phyloP scores from a whole-genome alignment of 2,797 vertebrate genomes.

The Lutjanus argentimaculatus region DNA sequence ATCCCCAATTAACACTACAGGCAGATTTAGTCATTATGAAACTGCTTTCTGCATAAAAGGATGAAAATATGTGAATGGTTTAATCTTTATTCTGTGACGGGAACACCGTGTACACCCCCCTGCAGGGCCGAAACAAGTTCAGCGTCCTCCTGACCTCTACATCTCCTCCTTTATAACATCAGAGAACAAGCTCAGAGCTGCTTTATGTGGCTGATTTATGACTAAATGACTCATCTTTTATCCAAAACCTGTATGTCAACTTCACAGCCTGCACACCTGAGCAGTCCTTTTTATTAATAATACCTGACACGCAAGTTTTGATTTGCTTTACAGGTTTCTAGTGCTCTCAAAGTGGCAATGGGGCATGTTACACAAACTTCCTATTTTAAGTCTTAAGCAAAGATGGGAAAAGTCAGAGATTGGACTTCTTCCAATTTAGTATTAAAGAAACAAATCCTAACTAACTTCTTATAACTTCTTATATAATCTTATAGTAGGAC shows the following conservation, averaged over 20 bases:
- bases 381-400: too few species aligned
- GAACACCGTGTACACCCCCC: constrained; percentile 13
- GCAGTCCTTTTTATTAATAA: constrained; percentile 52
- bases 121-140: constrained; percentile 48
- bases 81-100: constrained; percentile 50
- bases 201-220: constrained; percentile 66
- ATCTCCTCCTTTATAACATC: constrained; percentile 42
- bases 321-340: constrained; percentile 42
- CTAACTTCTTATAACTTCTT: too few species aligned
- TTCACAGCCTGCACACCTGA: constrained; percentile 61
- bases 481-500: too few species aligned
- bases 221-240: constrained; percentile 60
- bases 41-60: constrained; percentile 68
- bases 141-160: constrained; percentile 59
- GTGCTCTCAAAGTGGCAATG: constrained; percentile 19
- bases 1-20: constrained; percentile 81
- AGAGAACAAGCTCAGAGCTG: constrained; percentile 34
- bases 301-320: constrained; percentile 58
- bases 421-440: too few species aligned
- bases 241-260: constrained; percentile 51
- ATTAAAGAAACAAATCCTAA: too few species aligned
- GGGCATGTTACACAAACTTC: too few species aligned
- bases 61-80: constrained; percentile 66
- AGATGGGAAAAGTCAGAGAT: too few species aligned
- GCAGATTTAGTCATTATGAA: constrained; percentile 78